Evolutionary conservation across 2,113 vertebrate genomes (phyloP).

Genomic region (Ginglymostoma cirratum): DNA sequence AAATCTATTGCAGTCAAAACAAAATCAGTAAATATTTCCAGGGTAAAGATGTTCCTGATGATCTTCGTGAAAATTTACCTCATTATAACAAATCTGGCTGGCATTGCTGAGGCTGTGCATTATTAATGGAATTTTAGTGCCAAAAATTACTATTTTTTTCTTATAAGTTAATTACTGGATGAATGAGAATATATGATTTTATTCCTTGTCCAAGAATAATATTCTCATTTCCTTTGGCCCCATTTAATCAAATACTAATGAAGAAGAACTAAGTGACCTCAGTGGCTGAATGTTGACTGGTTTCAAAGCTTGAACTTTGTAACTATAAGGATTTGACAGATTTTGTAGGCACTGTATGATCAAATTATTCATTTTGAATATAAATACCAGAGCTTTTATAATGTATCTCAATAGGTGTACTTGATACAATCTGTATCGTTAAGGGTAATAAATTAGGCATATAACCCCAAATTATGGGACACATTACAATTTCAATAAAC

Average conservation of each 20-base stretch:
- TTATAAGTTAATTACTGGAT: background rate
- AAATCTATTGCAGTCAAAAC: background rate
- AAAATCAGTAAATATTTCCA: slow-evolving; percentile 8
- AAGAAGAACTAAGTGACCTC: background rate
- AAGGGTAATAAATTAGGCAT: background rate
- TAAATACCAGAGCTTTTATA: background rate
- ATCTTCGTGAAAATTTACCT: background rate
- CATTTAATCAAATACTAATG: background rate
- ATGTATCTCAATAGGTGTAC: background rate
- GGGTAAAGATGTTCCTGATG: background rate
- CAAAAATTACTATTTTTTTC: background rate
- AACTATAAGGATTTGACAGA: background rate
- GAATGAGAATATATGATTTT: background rate
- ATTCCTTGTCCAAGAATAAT: background rate
- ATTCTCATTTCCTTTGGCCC: background rate
- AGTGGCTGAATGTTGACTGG: background rate
- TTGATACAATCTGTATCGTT: background rate
- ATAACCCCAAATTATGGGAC: background rate
- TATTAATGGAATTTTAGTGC: slow-evolving; percentile 1
- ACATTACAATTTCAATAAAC: background rate
- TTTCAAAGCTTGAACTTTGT: background rate
- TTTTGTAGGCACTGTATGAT: background rate
- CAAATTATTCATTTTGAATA: background rate
- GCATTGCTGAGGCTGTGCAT: background rate
- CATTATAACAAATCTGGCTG: background rate